A percentile compares a stretch with the other conserved stretches of the same genome.
These are phyloP conservation scores for Chitala chitala DNA, from an alignment of 2,113 vertebrate species.

Conservation along the genomic window DNA sequence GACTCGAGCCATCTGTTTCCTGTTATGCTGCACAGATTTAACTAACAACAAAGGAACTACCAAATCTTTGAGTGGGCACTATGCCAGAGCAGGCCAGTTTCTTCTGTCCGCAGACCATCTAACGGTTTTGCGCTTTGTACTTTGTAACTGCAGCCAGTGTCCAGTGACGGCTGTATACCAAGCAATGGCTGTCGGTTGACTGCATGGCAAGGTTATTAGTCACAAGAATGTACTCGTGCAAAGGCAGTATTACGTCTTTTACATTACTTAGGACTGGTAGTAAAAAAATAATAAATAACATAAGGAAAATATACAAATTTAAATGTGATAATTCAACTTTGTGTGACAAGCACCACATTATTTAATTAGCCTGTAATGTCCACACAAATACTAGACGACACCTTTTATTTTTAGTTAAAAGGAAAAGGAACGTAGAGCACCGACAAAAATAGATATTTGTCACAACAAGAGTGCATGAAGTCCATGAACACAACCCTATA, in stretches of 20 bases:
- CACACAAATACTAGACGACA: background rate
- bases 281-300: background rate
- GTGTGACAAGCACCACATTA: background rate
- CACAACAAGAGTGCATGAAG: constrained; percentile 9
- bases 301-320: background rate
- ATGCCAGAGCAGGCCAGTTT: constrained; percentile 18
- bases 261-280: background rate
- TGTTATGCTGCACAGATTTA: constrained; percentile 37
- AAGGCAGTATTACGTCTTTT: background rate
- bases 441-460: constrained; percentile 8
- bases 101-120: background rate
- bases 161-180: constrained; percentile 13
- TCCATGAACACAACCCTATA: background rate
- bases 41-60: constrained; percentile 36
- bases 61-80: constrained; percentile 25
- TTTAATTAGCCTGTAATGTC: background rate
- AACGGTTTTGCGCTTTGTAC: constrained; percentile 21
- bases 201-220: background rate
- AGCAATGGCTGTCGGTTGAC: background rate
- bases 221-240: background rate
- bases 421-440: background rate
- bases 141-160: constrained; percentile 16
- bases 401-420: constrained; percentile 1
- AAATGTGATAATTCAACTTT: background rate
- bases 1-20: constrained; percentile 35